Evolutionary conservation across 2,888 invertebrate genomes (phyloP).

Genomic region (Eutolmus rufibarbis): DNA sequence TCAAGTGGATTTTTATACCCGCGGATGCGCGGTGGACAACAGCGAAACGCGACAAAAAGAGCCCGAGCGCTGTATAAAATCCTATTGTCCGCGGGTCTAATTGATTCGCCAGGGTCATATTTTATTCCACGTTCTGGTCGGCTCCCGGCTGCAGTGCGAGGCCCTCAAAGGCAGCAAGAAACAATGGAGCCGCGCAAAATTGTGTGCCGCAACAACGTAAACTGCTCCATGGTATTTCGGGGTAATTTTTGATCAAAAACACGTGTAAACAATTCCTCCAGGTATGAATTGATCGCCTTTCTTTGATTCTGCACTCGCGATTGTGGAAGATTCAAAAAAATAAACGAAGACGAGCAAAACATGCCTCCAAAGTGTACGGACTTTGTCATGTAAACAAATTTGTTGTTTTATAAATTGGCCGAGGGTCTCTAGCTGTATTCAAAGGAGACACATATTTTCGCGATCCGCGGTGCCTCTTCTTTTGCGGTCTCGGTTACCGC

Average conservation of each 20-base stretch:
- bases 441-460: neutral
- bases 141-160: neutral
- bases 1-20: slow-evolving; percentile 31
- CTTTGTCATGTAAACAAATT: slow-evolving; percentile 41
- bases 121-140: slow-evolving; percentile 29
- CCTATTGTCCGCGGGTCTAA: slow-evolving; percentile 55
- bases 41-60: slow-evolving; percentile 46
- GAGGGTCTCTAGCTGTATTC: slow-evolving; percentile 9
- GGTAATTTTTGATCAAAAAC: slow-evolving; percentile 36
- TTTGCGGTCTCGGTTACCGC: neutral
- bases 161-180: slow-evolving; percentile 15
- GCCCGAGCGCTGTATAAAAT: slow-evolving; percentile 49
- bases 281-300: slow-evolving; percentile 37
- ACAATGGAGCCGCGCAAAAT: slow-evolving; percentile 19
- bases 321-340: neutral
- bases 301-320: slow-evolving; percentile 28
- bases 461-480: neutral
- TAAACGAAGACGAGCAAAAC: neutral
- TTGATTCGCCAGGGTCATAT: slow-evolving; percentile 60
- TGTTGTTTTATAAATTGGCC: slow-evolving; percentile 38
- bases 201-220: slow-evolving; percentile 19
- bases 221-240: slow-evolving; percentile 35
- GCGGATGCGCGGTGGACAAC: neutral
- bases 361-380: neutral
- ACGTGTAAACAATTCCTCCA: slow-evolving; percentile 38